Percentiles rank a stretch among this genome's conserved stretches.
These are phyloP conservation scores for Palythoa grandis DNA, from an alignment of 92 coral and sea anemone genomes.

Conservation along the genomic window DNA sequence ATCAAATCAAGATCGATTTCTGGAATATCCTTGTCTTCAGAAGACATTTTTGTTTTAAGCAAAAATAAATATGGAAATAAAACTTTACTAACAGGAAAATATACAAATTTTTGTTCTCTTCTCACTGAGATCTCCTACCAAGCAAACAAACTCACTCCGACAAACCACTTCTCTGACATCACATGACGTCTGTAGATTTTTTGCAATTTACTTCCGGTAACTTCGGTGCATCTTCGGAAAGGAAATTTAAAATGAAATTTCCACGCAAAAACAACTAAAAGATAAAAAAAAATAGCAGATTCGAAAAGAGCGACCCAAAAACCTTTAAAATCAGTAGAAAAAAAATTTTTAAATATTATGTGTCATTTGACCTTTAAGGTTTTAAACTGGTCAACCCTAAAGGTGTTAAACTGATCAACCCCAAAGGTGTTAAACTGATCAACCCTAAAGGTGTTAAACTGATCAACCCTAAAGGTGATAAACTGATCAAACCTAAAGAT, in stretches of 20 bases:
- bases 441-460: too few species aligned
- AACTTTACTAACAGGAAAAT: conserved; percentile 2
- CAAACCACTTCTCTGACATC: not conserved
- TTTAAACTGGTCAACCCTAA: too few species aligned
- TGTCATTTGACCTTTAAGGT: conserved; percentile 15
- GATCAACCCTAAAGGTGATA: not conserved
- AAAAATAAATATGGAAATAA: not conserved
- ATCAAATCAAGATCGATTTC: too few species aligned
- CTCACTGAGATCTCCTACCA: not conserved
- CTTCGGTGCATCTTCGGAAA: too few species aligned
- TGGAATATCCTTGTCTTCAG: too few species aligned
- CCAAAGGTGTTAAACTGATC: too few species aligned
- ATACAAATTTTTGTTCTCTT: not conserved
- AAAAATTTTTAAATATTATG: not conserved
- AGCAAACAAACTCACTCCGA: not conserved
- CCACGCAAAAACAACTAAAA: not conserved
- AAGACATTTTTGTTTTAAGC: not conserved
- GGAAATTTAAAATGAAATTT: not conserved
- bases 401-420: not conserved
- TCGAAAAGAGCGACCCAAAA: not conserved
- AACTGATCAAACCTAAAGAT: too few species aligned
- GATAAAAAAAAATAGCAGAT: too few species aligned
- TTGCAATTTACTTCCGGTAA: not conserved
- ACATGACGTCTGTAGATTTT: not conserved
- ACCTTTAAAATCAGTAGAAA: not conserved